Conservation (phyloP, 2,113 vertebrate genomes). For the Prunella himalayana region DNA sequence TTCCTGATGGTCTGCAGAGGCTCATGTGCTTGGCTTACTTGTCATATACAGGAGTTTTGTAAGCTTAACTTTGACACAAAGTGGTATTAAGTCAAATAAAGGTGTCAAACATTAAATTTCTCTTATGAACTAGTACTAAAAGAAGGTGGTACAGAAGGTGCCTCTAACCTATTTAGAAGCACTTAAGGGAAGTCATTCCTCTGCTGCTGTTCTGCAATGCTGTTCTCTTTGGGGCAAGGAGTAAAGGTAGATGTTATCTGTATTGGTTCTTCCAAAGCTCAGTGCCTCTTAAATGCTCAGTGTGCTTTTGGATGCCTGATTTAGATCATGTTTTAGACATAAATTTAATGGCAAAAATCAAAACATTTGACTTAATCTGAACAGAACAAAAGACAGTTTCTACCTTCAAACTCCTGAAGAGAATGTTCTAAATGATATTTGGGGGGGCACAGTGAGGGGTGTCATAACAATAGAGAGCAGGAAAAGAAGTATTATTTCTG, state of each 20-base stretch:
- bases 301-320: neutral
- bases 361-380: neutral
- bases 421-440: neutral
- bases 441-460: rapidly evolving
- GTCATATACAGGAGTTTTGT: neutral
- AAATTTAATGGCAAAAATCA: neutral
- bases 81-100: neutral
- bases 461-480: neutral
- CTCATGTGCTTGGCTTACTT: neutral
- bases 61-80: neutral
- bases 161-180: neutral
- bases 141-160: neutral
- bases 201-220: neutral
- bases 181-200: neutral
- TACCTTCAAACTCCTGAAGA: neutral
- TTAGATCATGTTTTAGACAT: neutral
- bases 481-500: neutral
- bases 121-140: neutral
- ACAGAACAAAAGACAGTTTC: neutral
- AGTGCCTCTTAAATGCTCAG: neutral
- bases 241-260: neutral
- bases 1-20: neutral
- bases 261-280: neutral
- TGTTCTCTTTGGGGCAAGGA: neutral
- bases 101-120: neutral